Percentiles rank a stretch among this genome's conserved stretches.
Evolutionary conservation across 2,797 vertebrate genomes (phyloP).

Genomic region (Avahi laniger): DNA sequence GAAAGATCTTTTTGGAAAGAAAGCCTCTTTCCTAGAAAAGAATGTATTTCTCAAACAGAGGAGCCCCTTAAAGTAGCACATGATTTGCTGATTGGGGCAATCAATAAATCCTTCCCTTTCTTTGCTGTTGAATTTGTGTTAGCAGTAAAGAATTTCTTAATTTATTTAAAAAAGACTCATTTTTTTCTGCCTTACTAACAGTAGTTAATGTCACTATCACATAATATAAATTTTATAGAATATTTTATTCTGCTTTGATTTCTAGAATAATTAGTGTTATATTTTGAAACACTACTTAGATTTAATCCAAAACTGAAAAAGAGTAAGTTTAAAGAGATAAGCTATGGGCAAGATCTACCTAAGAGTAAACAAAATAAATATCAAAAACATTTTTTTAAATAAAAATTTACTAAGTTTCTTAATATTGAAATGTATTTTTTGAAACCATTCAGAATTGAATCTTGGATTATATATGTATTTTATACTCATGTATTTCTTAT

Average conservation of each 20-base stretch:
- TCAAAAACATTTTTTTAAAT: not conserved
- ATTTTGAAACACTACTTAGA: not conserved
- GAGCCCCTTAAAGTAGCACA: not conserved
- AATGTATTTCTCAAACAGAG: not conserved
- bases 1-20: slow-evolving; percentile 14
- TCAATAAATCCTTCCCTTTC: not conserved
- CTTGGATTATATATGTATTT: not conserved
- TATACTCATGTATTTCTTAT: not conserved
- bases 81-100: not conserved
- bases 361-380: not conserved
- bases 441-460: not conserved
- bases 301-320: slow-evolving; percentile 3
- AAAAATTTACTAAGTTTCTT: not conserved
- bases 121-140: not conserved
- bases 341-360: not conserved
- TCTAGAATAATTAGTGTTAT: not conserved
- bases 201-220: not conserved
- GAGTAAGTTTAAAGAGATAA: not conserved
- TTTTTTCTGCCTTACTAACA: not conserved
- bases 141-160: not conserved
- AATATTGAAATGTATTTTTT: not conserved
- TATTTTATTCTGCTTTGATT: not conserved
- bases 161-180: not conserved
- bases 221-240: not conserved
- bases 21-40: slow-evolving; percentile 25